Evolutionary conservation across 1,140 invertebrate genomes (phyloP), one percentile per base, ranked within the genome.

Genomic region (Leptopilina boulardi): DNA sequence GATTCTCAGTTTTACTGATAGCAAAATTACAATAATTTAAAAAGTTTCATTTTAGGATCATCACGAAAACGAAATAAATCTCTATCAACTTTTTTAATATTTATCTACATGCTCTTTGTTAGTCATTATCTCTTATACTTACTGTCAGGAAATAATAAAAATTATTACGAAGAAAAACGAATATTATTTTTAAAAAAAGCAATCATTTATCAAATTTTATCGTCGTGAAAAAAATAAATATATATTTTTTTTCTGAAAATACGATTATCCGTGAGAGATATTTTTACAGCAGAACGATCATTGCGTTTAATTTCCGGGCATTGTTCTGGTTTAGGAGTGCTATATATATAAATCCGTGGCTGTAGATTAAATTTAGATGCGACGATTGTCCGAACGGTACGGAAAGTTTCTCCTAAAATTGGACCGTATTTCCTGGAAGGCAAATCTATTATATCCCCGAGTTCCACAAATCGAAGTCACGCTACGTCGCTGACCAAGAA

Each of bases 391-490:
- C 23, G 23, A 59, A 59, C 56, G 13, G 56, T 26, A 59, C 10
- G 54, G 26, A 66, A 66, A 66, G 59, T 66, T 66, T 26, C 59
- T 66, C 23, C 59, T 66, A 66, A 66, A 66, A 66, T 66, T 66
- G 59, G 59, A 66, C 26, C 59, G 59, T 66, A 66, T 66, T 66
- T 30, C 59, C 59, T 13, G 13, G 59, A 66, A 66, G 59, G 59
- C 59, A 66, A 66, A 66, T 66, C 59, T 66, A 66, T 66, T 66
- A 34, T 66, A 30, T 66, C 59, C 26, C 59, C 26, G 59, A 66
- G 59, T 30, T 66, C 59, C 59, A 66, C 59, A 66, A 66, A 66
- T 66, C 59, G 59, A 66, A 34, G 59, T 66, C 59, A 66, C 59
- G 59, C 59, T 66, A 66, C 59, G 59, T 66, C 59, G 59, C 59